phyloP scores from a whole-genome alignment of 2,797 vertebrate species.

The Nyctibius grandis region DNA sequence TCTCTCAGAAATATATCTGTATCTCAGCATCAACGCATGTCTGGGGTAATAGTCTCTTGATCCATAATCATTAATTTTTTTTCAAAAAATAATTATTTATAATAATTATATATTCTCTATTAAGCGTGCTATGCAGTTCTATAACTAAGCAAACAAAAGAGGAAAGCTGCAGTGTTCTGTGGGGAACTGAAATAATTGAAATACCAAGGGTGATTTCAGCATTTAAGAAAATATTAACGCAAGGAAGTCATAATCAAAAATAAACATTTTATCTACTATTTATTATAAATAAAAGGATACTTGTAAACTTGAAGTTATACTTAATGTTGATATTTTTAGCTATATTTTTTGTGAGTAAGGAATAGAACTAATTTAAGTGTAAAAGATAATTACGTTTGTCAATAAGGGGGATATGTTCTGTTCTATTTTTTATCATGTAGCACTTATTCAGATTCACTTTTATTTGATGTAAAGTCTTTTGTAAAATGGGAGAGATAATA shows the following conservation, averaged over 20 bases:
- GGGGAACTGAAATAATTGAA: constrained; percentile 17
- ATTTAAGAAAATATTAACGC: neutral
- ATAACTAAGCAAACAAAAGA: neutral
- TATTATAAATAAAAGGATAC: neutral
- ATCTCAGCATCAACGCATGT: neutral
- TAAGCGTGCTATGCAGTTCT: neutral
- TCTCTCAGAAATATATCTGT: neutral
- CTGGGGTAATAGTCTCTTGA: neutral
- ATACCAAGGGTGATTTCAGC: neutral
- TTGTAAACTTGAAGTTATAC: neutral
- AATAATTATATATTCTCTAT: constrained; percentile 8
- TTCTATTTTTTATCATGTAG: neutral
- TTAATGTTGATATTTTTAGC: constrained; percentile 4
- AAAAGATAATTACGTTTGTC: constrained; percentile 26
- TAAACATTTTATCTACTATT: neutral
- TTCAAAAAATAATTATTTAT: too few relatives aligned
- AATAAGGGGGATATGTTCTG: neutral
- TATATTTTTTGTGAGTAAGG: neutral
- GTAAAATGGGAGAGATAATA: neutral
- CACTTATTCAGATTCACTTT: neutral
- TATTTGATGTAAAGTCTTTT: neutral
- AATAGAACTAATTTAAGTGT: neutral
- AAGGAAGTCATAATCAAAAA: neutral
- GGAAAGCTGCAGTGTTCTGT: neutral
- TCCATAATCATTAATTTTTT: neutral